These are phyloP conservation scores for Chaenodraco wilsoni DNA, from an alignment of 2,797 vertebrate genomes.

Conservation along the genomic window DNA sequence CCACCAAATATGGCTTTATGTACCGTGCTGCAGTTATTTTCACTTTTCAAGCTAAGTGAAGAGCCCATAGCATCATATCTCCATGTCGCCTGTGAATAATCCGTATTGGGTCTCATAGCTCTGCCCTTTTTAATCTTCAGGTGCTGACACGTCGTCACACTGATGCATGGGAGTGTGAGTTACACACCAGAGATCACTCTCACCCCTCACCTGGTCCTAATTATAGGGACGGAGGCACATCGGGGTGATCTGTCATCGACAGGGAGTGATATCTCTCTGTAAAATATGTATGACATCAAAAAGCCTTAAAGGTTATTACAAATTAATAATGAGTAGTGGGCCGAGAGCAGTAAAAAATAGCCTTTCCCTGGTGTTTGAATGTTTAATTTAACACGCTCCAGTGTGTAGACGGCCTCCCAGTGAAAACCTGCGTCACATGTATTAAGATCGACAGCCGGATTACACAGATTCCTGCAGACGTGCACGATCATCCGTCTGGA, in stretches of 20 bases:
- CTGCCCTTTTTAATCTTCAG: constrained; percentile 11
- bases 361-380: constrained; percentile 81
- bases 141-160: constrained; percentile 10
- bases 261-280: constrained; percentile 85
- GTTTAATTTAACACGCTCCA: constrained; percentile 82
- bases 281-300: constrained; percentile 89
- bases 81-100: too few species aligned
- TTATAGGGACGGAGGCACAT: constrained; percentile 78
- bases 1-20: too few species aligned
- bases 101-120: neutral
- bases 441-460: constrained; percentile 70
- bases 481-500: constrained; percentile 61
- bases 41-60: too few species aligned
- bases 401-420: constrained; percentile 75
- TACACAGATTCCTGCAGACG: constrained; percentile 61
- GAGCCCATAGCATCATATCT: too few species aligned
- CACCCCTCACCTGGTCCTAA: constrained; percentile 79
- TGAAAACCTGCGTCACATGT: constrained; percentile 44
- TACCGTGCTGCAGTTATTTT: too few species aligned
- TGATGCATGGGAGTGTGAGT: constrained; percentile 35
- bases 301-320: constrained; percentile 89
- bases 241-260: constrained; percentile 81
- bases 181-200: constrained; percentile 46
- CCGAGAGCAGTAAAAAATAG: constrained; percentile 84
- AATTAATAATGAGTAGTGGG: constrained; percentile 88